Conservation (phyloP, 2,888 invertebrate species). For the Sylvicola cinctus region DNA sequence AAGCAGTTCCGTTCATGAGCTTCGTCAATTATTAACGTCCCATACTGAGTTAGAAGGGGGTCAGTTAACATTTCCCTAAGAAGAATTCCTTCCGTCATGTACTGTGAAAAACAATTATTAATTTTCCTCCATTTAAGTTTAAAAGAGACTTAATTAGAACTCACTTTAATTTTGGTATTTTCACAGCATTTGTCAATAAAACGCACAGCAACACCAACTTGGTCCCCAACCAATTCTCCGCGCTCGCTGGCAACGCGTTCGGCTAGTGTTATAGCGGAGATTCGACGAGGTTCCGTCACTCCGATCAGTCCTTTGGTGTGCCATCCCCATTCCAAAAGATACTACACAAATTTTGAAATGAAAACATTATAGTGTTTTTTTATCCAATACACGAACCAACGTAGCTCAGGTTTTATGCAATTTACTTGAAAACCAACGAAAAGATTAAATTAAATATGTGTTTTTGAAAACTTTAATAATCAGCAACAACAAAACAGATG, state of each 20-base stretch:
- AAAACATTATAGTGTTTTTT: not conserved
- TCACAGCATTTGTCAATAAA: slow-evolving; percentile 43
- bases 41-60: slow-evolving; percentile 74
- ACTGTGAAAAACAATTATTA: slow-evolving; percentile 30
- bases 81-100: slow-evolving; percentile 90
- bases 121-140: no score
- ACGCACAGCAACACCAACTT: slow-evolving; percentile 73
- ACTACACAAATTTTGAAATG: slow-evolving; percentile 30
- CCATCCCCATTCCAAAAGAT: slow-evolving; percentile 76
- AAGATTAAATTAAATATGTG: no score
- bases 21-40: slow-evolving; percentile 78
- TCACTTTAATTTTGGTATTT: slow-evolving; percentile 52
- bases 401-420: no score
- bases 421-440: no score
- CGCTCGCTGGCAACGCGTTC: slow-evolving; percentile 75
- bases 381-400: not conserved
- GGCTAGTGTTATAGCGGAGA: slow-evolving; percentile 77
- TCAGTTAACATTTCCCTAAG: slow-evolving; percentile 89
- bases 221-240: slow-evolving; percentile 49
- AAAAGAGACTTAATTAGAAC: slow-evolving; percentile 8
- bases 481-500: no score
- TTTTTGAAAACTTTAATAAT: no score
- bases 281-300: slow-evolving; percentile 79
- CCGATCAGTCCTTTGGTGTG: slow-evolving; percentile 57
- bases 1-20: slow-evolving; percentile 86